Base-by-base conservation (phyloP, 2,797 vertebrate genomes). In the Enteromius afrohamiltoni region DNA sequence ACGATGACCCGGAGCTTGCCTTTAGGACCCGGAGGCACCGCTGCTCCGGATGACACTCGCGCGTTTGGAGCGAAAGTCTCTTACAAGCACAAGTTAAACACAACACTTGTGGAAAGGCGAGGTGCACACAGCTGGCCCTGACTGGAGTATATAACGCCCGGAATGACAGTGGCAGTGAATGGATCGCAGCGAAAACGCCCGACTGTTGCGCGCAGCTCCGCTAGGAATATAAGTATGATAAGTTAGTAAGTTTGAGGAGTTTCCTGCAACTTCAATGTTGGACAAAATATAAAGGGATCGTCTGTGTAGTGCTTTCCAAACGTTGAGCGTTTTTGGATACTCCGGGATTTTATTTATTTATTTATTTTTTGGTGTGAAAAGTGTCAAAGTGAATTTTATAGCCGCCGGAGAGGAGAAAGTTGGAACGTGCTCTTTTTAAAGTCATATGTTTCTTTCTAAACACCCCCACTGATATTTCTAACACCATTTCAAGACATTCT, bases 11-110 rank as follows among this genome's bases (percentile, higher is more conserved):
- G 37, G 13, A 45, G n/a, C 42, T 87, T 68, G 85, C 60, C 89
- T 90, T 84, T 90, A 87, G 90, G 90, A 90, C 91, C 91, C 85
- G 31, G 88, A 80, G 87, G 86, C 73, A 60, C 40, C 58, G 51
- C 80, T 49, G 77, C 42, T 60, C 78, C 74, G 29, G 73, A 73
- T 81, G 82, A 87, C 74, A 81, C 80, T 60, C 29, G 76, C 21
- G 78, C 26, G 55, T 69, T 79, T 65, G 42, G 34, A 65, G 45
- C 64, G 26, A 77, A 88, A 83, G 67, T 77, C 71, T 83, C 49
- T 60, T 79, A 77, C 86, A 87, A 73, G 79, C 80, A 73, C 29
- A 88, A 89, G 82, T 88, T 85, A 21, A 85, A 67, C 64, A 87
- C 83, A 86, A 79, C 84, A 80, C 87, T 71, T 78, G 73, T 77